Base-by-base conservation (phyloP, 2,797 vertebrate genomes). In the Rhinogobio ventralis region DNA sequence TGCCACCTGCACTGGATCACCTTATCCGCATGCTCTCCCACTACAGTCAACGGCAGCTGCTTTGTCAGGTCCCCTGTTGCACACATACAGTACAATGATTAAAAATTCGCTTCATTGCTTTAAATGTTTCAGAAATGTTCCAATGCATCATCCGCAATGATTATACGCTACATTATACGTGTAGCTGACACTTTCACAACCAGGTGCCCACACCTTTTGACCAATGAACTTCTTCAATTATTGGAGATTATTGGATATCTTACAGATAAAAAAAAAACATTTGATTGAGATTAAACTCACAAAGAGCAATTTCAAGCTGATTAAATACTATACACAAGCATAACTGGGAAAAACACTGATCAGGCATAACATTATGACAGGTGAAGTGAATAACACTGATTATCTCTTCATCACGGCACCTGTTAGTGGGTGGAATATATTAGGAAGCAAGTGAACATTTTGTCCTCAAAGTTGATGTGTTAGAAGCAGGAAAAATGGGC, bases 1-100 rank as follows among this genome's bases (percentile, higher is more conserved):
- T 99, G 98, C 98, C 98, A 99, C 8, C 98, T 94, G 93, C 98
- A 99, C 84, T 99, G 98, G 88, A 99, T 99, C 92, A 99, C 98
- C 92, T 99, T 99, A 94, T 99, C 98, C 53, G 96, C 96, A 90
- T 99, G 98, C 85, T 99, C 97, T 57, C 97, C 98, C 53, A 97
- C 97, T 86, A 97, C 95, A 68, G 97, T 99, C 88, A 95, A 92
- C 75, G 98, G 98, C 91, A 99, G 93, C 92, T 94, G 97, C 89
- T 99, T 99, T 0, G 98, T 99, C 88, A 99, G 94, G 92, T 99
- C 98, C 60, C 98, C 98, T 99, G 45, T 0, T 51, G 89, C 2
- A 81, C 78, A 89, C 28, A 69, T 53, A 33, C 51, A 79, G 68
- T 28, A 17, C 23, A 71, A 14, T 53, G 20, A 69, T 67, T 3